Base-by-base conservation (phyloP, 2,888 invertebrate genomes). In the Mythimna lalbum region DNA sequence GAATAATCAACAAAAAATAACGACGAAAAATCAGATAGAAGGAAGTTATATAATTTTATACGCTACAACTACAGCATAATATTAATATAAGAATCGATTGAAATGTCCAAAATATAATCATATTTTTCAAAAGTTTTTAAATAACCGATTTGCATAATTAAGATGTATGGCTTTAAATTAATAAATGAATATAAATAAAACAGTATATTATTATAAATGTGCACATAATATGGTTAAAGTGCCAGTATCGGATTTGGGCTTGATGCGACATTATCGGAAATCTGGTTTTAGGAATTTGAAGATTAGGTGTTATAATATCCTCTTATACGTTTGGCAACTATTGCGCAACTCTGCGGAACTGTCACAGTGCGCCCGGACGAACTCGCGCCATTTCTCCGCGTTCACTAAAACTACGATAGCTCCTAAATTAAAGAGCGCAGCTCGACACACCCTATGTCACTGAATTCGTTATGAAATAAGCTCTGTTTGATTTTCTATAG, bases 121-220 rank as follows among this genome's bases (percentile, higher is more conserved):
- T 57, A 14, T 19, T 31, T 27, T 76, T 43, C 12, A 43, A 23
- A n/a, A 17, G n/a, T n/a, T 36, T 67, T 14, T 33, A 27, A 23
- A 43, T 52, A 53, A 36, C 0, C 1, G 31, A 77, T 73, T 70
- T 39, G n/a, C 36, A 77, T 69, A 33, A 49, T 39, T 36, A 43
- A 52, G 31, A 47, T 31, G 1, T n/a, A 39, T 12, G 17, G 43
- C 17, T 10, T 19, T 19, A 23, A 17, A 36, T 36, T 33, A 17
- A 4, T 33, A 33, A 10, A n/a, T 6, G 5, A 31, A 31, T 63
- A 31, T 23, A 36, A 65, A 27, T 27, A 27, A 57, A n/a, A 21
- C 7, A 36, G 1, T 4, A 17, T 33, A 21, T 3, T 33, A 57
- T 21, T n/a, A 12, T 21, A n/a, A 21, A 56, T 12, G 12, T 33